phyloP scores from a whole-genome alignment of 2,888 invertebrate genomes.

The Calliphora vomitoria region DNA sequence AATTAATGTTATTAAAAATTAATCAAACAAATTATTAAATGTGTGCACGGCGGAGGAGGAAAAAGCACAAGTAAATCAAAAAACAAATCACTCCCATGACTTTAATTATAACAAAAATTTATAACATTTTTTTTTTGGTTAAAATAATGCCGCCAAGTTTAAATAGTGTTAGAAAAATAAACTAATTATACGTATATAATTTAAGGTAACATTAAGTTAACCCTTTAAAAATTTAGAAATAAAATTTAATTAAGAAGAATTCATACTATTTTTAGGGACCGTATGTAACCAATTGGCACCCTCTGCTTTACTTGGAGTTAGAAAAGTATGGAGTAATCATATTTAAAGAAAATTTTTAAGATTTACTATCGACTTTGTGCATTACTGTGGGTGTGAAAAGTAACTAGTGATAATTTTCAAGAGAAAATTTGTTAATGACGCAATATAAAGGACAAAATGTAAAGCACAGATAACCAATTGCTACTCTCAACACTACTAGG shows the following conservation, averaged over 20 bases:
- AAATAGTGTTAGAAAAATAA: conserved; percentile 37
- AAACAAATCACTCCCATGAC: conserved; percentile 75
- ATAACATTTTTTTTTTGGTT: conserved; percentile 11
- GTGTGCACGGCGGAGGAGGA: background rate
- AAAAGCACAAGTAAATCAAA: conserved; percentile 49
- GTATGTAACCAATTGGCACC: no score
- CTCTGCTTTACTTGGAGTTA: no score
- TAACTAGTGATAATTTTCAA: no score
- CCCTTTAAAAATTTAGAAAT: background rate
- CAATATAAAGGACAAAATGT: no score
- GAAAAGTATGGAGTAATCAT: no score
- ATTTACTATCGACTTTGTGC: background rate
- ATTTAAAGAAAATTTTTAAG: background rate
- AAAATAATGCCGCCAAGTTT: conserved; percentile 50
- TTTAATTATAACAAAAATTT: conserved; percentile 65
- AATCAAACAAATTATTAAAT: conserved; percentile 74
- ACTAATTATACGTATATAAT: conserved; percentile 12
- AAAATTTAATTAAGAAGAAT: no score
- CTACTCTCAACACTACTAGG: no score
- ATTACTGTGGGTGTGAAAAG: no score
- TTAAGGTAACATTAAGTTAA: conserved; percentile 18
- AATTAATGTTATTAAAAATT: conserved; percentile 80
- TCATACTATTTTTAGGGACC: no score
- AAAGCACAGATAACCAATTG: no score
- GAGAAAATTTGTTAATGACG: no score